Evolutionary conservation across 2,113 vertebrate genomes (phyloP), one percentile per base, ranked within the genome.

Genomic region (Petromus typicus): DNA sequence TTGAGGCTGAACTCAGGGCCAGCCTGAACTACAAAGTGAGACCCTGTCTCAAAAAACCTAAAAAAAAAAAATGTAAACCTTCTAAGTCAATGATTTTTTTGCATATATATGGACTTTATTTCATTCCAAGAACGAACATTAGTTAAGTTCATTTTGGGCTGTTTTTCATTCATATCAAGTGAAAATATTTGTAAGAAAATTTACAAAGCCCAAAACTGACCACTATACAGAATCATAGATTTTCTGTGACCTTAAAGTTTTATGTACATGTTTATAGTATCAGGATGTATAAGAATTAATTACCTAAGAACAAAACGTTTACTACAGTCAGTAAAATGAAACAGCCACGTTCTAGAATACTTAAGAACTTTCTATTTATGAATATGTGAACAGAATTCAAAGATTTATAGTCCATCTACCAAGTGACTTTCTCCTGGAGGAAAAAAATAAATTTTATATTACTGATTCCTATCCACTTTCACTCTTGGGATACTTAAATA

Each of bases 51-150:
- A n/a, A n/a, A n/a, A n/a, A n/a, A n/a, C n/a, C n/a, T n/a, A n/a
- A n/a, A n/a, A n/a, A n/a, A n/a, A n/a, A n/a, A n/a, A 96, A 94
- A 71, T 95, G 32, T 57, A 79, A 83, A 76, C 40, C 59, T 95
- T 90, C 75, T 86, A 91, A 45, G 23, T 84, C 57, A 88, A 67
- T 91, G 45, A 48, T 81, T 86, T 80, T n/a, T 93, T 96, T 93
- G 56, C 81, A 43, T 16, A 71, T 81, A 51, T 54, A 30, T 48
- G 51, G 17, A 37, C 40, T 81, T 2, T 78, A 82, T 69, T 63
- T 95, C 37, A 92, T 94, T 96, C 64, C 56, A 45, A 89, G 40
- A 43, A 56, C 78, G 89, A 82, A 90, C 78, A 59, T 32, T 51
- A 90, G 22, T n/a, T 79, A 92, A 61, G 40, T 34, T 89, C 20